A percentile compares a stretch with the other conserved stretches of the same genome.
These are phyloP conservation scores for Pitangus sulphuratus DNA, from an alignment of 2,797 vertebrate genomes.

Conservation along the genomic window DNA sequence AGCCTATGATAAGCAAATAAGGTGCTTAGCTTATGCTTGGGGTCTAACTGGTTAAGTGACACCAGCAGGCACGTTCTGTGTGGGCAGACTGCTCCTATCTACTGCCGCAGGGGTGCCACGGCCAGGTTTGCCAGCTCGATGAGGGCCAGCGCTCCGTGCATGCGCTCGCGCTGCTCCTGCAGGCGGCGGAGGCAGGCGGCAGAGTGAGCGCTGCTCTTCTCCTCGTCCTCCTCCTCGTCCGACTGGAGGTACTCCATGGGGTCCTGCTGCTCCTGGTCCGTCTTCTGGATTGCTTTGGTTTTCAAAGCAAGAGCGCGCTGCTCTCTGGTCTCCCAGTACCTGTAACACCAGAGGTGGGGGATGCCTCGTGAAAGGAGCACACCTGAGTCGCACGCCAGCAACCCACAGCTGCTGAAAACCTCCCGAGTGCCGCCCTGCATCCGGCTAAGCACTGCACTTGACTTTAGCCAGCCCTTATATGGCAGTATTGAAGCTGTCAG, in stretches of 20 bases:
- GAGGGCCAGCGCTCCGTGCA: conserved; percentile 93
- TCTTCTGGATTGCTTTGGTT: conserved; percentile 84
- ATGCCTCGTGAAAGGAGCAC: background rate
- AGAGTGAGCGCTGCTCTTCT: conserved; percentile 79
- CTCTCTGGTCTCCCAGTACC: conserved; percentile 94
- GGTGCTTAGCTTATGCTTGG: conserved; percentile 95
- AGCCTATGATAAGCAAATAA: conserved; percentile 97
- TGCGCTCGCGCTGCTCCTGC: conserved; percentile 93
- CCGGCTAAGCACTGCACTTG: background rate
- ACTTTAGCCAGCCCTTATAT: background rate
- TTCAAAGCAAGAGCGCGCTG: conserved; percentile 87
- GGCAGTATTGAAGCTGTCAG: background rate
- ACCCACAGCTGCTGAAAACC: background rate
- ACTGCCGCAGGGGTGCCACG: conserved; percentile 82
- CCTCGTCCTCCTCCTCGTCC: conserved; percentile 85
- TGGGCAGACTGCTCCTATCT: conserved; percentile 53
- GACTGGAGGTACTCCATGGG: conserved; percentile 92
- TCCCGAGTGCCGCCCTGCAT: background rate
- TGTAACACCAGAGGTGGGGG: conserved; percentile 19
- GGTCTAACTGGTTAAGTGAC: conserved; percentile 74
- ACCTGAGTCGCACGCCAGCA: accelerated
- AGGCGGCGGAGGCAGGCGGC: conserved; percentile 83
- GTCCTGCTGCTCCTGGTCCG: conserved; percentile 92
- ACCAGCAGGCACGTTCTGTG: conserved; percentile 69
- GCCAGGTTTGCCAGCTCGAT: conserved; percentile 97